These are phyloP conservation scores for Ploceus nigricollis DNA, from an alignment of 2,113 vertebrate species.

Conservation along the genomic window DNA sequence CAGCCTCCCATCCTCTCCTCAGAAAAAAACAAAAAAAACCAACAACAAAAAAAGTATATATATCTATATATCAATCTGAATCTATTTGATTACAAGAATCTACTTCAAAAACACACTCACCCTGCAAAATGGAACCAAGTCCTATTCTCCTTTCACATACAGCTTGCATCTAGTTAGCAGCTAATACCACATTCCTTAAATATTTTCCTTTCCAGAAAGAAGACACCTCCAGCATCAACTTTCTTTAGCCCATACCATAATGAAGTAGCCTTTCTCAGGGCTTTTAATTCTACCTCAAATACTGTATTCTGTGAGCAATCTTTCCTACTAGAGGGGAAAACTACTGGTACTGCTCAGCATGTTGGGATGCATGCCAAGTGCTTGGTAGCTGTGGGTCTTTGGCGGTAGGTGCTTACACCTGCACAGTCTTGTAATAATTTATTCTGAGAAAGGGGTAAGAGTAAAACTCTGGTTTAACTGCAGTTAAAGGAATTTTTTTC, in stretches of 20 bases:
- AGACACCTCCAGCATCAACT: background rate
- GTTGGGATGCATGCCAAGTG: background rate
- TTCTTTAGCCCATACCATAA: background rate
- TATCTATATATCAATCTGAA: background rate
- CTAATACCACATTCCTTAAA: background rate
- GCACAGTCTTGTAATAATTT: background rate
- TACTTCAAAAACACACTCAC: background rate
- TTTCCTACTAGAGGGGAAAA: background rate
- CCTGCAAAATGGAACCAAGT: background rate
- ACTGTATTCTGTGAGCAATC: background rate
- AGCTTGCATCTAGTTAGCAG: background rate
- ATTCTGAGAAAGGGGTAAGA: background rate
- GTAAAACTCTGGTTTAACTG: background rate
- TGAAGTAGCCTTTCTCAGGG: background rate
- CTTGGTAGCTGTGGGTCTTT: background rate
- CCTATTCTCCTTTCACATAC: background rate
- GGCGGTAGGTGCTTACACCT: background rate
- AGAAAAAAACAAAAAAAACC: too few species aligned
- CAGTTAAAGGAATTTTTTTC: background rate
- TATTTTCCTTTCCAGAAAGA: constrained; percentile 25
- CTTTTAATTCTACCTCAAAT: background rate
- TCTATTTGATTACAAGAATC: background rate
- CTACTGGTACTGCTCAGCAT: background rate
- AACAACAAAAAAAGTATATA: too few species aligned
- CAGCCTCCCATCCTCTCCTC: rapidly evolving